Conservation (phyloP, 2,888 invertebrate species). For the Himalopsyche tibetana region DNA sequence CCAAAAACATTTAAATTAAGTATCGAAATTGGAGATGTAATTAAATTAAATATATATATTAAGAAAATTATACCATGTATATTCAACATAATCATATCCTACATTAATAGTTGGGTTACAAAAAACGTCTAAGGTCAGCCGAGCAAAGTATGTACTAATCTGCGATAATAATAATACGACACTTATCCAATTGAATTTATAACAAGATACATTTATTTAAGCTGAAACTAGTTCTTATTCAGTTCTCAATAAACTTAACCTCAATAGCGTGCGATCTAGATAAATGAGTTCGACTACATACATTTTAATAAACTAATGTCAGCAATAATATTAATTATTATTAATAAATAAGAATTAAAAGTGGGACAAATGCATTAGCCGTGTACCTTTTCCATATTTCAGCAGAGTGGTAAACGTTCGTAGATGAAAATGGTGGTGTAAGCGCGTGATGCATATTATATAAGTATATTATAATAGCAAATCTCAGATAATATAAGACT, state of each 20-base stretch:
- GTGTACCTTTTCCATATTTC: slow-evolving; percentile 10
- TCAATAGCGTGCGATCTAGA: slow-evolving; percentile 34
- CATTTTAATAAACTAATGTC: slow-evolving; percentile 15
- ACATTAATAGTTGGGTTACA: not conserved
- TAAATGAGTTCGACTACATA: not conserved
- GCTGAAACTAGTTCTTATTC: slow-evolving; percentile 10
- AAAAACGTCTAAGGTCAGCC: not conserved
- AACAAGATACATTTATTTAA: not conserved
- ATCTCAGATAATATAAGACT: no score
- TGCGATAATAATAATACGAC: not conserved
- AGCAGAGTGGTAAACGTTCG: not conserved
- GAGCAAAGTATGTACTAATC: not conserved
- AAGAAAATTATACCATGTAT: not conserved
- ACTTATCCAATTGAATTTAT: slow-evolving; percentile 11
- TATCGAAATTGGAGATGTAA: no score
- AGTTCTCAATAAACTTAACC: slow-evolving; percentile 30
- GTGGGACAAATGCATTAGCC: not conserved
- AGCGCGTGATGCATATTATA: no score
- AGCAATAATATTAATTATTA: not conserved
- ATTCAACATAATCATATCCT: not conserved
- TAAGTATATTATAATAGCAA: no score
- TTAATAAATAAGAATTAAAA: slow-evolving; percentile 6
- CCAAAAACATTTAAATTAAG: no score
- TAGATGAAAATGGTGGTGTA: not conserved
- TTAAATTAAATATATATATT: no score